Base-by-base conservation (phyloP, 2,797 vertebrate genomes). In the Sandelia bainsii region DNA sequence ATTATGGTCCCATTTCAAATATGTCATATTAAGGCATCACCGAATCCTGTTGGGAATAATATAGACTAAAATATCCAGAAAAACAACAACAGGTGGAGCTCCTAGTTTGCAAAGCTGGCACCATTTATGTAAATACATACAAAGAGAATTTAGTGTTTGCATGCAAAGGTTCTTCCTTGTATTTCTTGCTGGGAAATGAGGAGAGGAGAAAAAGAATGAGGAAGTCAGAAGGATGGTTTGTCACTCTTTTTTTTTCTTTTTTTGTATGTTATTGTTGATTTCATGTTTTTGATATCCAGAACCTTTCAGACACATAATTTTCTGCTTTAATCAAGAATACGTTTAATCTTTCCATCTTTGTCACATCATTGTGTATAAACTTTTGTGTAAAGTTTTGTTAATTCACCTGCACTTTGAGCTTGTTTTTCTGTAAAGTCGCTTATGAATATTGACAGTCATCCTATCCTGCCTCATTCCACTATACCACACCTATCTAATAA, bases 171-270 rank as follows among this genome's bases (percentile, higher is more conserved):
- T 76, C 72, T 68, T 80, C 52, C 67, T 74, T 46, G 48, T 81
- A 69, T 66, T 58, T 40, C 40, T 78, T 85, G 80, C 80, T 81
- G 68, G 76, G 77, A 89, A 90, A 81, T 10, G 8, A 17, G 61
- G 49, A 63, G 59, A 40, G 37, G 48, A 70, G 40, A 77, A 49
- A 34, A 70, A 27, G 56, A 78, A 87, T 62, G 56, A 86, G 85
- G 85, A 87, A 89, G 78, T 77, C 66, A 50, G 60, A 37, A 34
- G 40, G 10, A 66, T 34, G 40, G 14, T 44, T 23, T 19, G 11
- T 61, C 37, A 39, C 32, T 62, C 16, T 6, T 34, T 34, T 45
- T 12, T 37, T 10, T 9, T 2, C 13, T 20, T 3, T 2, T 19
- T 58, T 72, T 64, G 53, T 40, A 56, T 60, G 1, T 52, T 56